Evolutionary conservation across 1,140 invertebrate species (phyloP).

Genomic region (Odontomachus brunneus): DNA sequence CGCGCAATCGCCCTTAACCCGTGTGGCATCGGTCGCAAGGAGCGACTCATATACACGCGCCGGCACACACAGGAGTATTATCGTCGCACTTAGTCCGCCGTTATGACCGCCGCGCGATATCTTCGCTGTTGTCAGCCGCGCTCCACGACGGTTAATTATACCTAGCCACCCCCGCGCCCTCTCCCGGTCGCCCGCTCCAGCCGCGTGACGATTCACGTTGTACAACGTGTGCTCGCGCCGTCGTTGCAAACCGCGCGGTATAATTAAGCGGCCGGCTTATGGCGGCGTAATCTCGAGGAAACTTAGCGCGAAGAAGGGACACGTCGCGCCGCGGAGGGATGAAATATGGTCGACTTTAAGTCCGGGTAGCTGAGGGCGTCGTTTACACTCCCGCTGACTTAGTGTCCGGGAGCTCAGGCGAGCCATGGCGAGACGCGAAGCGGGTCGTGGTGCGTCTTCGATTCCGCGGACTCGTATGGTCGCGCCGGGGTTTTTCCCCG

Average conservation of each 20-base stretch:
- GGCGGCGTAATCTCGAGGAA: conserved; percentile 77
- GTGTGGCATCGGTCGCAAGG: conserved; percentile 14
- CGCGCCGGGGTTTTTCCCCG: no score
- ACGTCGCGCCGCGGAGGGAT: conserved; percentile 31
- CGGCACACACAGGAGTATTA: conserved; percentile 16
- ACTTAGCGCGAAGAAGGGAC: conserved; percentile 73
- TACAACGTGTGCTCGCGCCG: conserved; percentile 50
- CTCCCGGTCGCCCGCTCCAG: background rate
- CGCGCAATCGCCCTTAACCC: background rate
- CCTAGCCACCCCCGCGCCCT: background rate
- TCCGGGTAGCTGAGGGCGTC: conserved; percentile 43
- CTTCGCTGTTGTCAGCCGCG: conserved; percentile 36
- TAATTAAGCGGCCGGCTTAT: conserved; percentile 77
- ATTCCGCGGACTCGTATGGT: no score
- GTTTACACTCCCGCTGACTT: conserved; percentile 31
- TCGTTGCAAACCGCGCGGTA: conserved; percentile 70
- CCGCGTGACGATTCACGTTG: conserved; percentile 43
- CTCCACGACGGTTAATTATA: conserved; percentile 57
- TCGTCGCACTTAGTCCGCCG: conserved; percentile 24
- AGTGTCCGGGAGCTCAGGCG: background rate
- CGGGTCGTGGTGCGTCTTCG: background rate
- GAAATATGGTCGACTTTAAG: conserved; percentile 63
- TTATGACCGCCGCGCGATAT: conserved; percentile 34
- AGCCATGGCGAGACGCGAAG: background rate
- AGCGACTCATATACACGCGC: no score